These are phyloP conservation scores for Keiferia lycopersicella DNA, from an alignment of 2,888 invertebrate species.

Conservation along the genomic window DNA sequence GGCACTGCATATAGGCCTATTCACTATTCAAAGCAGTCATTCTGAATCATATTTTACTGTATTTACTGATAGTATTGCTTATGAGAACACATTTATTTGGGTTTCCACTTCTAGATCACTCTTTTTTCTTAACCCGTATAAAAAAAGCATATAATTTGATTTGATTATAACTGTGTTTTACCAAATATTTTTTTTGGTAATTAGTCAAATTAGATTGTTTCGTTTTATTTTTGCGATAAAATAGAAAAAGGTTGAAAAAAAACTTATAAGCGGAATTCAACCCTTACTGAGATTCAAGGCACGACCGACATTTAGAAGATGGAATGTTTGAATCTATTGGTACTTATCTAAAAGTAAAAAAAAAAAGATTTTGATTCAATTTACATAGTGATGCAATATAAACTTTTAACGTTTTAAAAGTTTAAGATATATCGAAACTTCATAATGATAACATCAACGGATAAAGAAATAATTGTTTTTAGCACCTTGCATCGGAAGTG, in stretches of 20 bases:
- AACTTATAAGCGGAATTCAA: slow-evolving; percentile 5
- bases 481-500: slow-evolving; percentile 66
- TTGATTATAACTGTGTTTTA: background rate
- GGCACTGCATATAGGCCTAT: background rate
- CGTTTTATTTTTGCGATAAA: background rate
- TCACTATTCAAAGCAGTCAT: slow-evolving; percentile 1
- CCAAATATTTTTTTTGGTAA: background rate
- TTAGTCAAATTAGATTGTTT: no score
- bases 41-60: background rate
- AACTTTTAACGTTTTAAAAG: slow-evolving; percentile 5
- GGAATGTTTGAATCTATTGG: background rate
- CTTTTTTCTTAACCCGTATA: background rate
- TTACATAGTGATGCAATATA: background rate
- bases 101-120: background rate
- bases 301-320: slow-evolving; percentile 31
- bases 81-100: slow-evolving; percentile 19
- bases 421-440: background rate
- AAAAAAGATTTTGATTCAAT: background rate
- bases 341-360: background rate
- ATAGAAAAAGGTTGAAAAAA: background rate
- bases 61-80: slow-evolving; percentile 27
- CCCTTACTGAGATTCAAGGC: slow-evolving; percentile 44
- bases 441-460: slow-evolving; percentile 10
- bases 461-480: slow-evolving; percentile 30
- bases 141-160: background rate